Base-by-base conservation (phyloP, 1,140 invertebrate genomes). In the Brachionus asplanchnoidis region DNA sequence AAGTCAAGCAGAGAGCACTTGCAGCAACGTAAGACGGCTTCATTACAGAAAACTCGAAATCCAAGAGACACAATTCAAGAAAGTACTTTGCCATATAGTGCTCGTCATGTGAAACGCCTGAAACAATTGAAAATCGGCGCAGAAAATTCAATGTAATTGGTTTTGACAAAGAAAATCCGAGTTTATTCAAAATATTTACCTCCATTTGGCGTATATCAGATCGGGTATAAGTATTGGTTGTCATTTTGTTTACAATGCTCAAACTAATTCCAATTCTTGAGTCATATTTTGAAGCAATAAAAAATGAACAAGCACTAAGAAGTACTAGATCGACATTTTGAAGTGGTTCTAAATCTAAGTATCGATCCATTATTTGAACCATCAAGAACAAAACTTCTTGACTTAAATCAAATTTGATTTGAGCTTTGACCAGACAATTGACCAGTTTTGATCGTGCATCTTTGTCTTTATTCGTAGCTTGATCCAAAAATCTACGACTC, bases 341-440 rank as follows among this genome's bases (percentile, higher is more conserved):
- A 12, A 50, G 1, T 11, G 7, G 73, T 7, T 9, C 23, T 28
- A 50, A 1, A 28, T 77, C 73, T 4, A 77, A 12, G 50, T 77
- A 77, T 50, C 44, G 20, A 32, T 77, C 73, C n/a, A 77, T 50
- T 32, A 77, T 77, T 77, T 77, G 73, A 26, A 77, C 73, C 17
- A 46, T 50, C 26, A 50, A 53, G 26, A 50, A 77, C 20, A 77
- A 50, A 26, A 77, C 73, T 77, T 77, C 73, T 77, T 46, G 73
- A n/a, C 6, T n/a, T 14, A 77, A 50, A 50, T 46, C 20, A 77
- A 77, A 50, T n/a, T 77, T 77, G 14, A 50, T 26, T 2, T 77
- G 73, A 50, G 20, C 46, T 32, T 77, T 77, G 9, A 77, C 73
- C 7, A 77, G 7, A 9, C 42, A 77, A 28, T 77, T 77, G 7